Base-by-base conservation (phyloP, 2,888 invertebrate genomes). In the Apotomis turbidana region DNA sequence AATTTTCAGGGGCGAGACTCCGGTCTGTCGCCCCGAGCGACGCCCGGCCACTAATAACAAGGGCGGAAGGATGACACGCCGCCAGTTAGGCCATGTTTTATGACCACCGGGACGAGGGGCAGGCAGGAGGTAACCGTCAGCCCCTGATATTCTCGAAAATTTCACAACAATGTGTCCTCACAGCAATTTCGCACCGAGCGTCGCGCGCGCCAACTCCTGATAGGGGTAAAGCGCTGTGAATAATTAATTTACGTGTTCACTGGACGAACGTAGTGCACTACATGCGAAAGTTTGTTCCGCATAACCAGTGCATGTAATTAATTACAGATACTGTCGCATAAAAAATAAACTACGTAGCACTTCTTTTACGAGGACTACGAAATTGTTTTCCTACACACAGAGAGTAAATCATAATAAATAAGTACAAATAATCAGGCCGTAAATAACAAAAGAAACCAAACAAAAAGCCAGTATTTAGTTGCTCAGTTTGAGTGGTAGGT, bases 1-100 rank as follows among this genome's bases (percentile, higher is more conserved):
- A 89, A 90, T 90, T 90, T 90, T 87, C 84, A 85, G 86, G 80
- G 79, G 79, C 79, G 84, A 83, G 80, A 79, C 78, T 81, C 79
- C 78, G 78, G 77, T 71, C 80, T 81, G 82, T 83, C 83, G 82
- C 80, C 79, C 79, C 75, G 80, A 76, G 82, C 78, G 58, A 55
- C 64, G 75, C 76, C 76, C 72, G 73, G 71, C 75, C 76, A 74
- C 78, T 78, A 78, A 79, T 79, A 80, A 78, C 75, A 75, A 77
- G 71, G 76, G 74, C 76, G 76, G 76, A 77, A 77, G 74, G 73
- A 72, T 75, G 76, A 75, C 75, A 73, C 73, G 58, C 70, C 70
- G 76, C 77, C 74, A 75, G 76, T 75, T 76, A 76, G 71, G 76
- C 61, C 75, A 75, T 76, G 75, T 74, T 77, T 76, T 75, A 76